phyloP scores from a whole-genome alignment of 2,113 vertebrate species.

The Crotalus tigris region DNA sequence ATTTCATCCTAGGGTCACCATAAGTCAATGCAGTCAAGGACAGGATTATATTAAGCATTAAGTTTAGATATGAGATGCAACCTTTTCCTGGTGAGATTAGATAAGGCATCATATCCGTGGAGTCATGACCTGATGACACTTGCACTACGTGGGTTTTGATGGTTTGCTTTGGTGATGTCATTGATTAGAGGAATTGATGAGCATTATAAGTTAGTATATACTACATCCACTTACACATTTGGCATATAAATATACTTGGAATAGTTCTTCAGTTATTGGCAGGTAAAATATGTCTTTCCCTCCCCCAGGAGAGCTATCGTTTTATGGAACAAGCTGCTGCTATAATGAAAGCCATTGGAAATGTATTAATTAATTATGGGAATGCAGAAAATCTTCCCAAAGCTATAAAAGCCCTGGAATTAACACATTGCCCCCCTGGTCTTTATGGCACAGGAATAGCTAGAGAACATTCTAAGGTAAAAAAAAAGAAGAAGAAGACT shows the following conservation, averaged over 20 bases:
- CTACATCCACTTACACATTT: not conserved
- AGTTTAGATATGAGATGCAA: not conserved
- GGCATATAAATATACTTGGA: not conserved
- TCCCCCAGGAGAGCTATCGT: conserved; percentile 79
- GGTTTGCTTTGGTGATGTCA: not conserved
- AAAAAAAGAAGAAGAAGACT: not conserved
- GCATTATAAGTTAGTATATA: not conserved
- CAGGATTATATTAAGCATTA: not conserved
- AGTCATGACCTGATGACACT: not conserved
- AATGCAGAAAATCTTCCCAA: conserved; percentile 59
- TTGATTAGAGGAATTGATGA: not conserved
- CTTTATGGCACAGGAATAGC: conserved; percentile 53
- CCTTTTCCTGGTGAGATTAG: not conserved
- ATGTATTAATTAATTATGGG: conserved; percentile 75
- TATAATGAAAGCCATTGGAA: conserved; percentile 79
- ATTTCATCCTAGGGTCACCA: not conserved
- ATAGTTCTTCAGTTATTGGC: not conserved
- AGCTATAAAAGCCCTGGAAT: conserved; percentile 68
- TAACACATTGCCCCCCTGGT: conserved; percentile 64
- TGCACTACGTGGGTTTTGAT: not conserved
- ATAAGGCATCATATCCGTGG: not conserved
- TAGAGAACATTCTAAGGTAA: conserved; percentile 57
- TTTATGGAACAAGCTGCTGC: conserved; percentile 75
- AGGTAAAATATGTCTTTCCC: conserved; percentile 7
- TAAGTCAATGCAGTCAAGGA: not conserved